phyloP scores from a whole-genome alignment of 2,113 vertebrate genomes.

The Falco punctatus region DNA sequence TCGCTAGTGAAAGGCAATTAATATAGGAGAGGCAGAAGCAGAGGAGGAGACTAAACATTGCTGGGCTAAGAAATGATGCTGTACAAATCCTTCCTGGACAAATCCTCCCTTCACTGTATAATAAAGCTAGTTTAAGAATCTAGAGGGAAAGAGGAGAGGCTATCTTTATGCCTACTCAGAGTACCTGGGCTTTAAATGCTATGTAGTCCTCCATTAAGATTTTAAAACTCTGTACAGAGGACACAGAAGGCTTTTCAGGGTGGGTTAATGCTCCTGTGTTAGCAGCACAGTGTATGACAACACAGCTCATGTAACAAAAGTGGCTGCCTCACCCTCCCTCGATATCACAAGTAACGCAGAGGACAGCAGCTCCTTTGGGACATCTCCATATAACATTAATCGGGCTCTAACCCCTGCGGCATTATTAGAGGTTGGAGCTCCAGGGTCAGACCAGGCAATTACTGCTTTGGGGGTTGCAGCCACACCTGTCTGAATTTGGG shows the following conservation, averaged over 20 bases:
- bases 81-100: not conserved
- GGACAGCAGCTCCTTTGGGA: not conserved
- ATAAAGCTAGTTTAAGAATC: not conserved
- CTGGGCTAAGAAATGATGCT: not conserved
- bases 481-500: not conserved
- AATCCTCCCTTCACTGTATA: not conserved
- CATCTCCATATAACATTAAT: not conserved
- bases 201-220: not conserved
- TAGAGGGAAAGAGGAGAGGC: not conserved
- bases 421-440: not conserved
- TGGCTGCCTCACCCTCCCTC: not conserved
- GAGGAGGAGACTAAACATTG: not conserved
- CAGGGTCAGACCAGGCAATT: not conserved
- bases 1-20: not conserved
- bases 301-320: not conserved
- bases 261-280: not conserved
- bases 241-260: not conserved
- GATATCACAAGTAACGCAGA: not conserved
- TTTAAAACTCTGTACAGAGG: not conserved
- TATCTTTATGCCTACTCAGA: not conserved
- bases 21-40: not conserved
- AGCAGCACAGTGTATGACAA: not conserved
- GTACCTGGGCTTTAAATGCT: not conserved
- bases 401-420: not conserved
- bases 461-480: not conserved